phyloP scores from a whole-genome alignment of 2,113 vertebrate species.

The Natator depressus region DNA sequence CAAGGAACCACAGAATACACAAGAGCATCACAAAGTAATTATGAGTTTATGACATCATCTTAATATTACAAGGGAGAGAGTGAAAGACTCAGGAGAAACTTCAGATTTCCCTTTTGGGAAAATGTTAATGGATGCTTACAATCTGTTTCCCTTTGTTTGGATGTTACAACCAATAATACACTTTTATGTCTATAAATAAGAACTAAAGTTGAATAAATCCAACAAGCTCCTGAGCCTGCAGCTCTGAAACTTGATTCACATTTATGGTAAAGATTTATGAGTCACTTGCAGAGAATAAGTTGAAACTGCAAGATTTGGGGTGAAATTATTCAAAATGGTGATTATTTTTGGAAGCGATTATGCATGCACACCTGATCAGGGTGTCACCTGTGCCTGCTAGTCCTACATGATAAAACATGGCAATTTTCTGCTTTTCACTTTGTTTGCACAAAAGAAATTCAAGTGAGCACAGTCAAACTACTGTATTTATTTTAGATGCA shows the following conservation, averaged over 20 bases:
- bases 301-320: constrained; percentile 93
- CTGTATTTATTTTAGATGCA: constrained; percentile 75
- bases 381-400: constrained; percentile 89
- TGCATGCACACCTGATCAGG: constrained; percentile 97
- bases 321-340: constrained; percentile 96
- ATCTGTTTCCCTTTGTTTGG: constrained; percentile 88
- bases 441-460: constrained; percentile 89
- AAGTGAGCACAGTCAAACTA: constrained; percentile 74
- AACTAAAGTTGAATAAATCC: constrained; percentile 89
- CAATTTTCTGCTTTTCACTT: constrained; percentile 94
- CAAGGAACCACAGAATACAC: constrained; percentile 69
- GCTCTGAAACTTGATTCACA: constrained; percentile 92
- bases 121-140: constrained; percentile 85
- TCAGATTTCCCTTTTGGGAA: constrained; percentile 84
- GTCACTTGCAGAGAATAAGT: constrained; percentile 91
- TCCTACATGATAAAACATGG: constrained; percentile 93
- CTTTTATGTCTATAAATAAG: constrained; percentile 87
- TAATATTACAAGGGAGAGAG: constrained; percentile 82
- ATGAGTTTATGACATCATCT: constrained; percentile 85
- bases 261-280: constrained; percentile 98
- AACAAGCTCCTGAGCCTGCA: constrained; percentile 90
- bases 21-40: constrained; percentile 81
- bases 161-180: constrained; percentile 86
- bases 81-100: constrained; percentile 78
- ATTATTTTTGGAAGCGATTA: constrained; percentile 98